A percentile compares a stretch with the other conserved stretches of the same genome.
Evolutionary conservation across 2,888 invertebrate species (phyloP).

Genomic region (Eilema depressum): DNA sequence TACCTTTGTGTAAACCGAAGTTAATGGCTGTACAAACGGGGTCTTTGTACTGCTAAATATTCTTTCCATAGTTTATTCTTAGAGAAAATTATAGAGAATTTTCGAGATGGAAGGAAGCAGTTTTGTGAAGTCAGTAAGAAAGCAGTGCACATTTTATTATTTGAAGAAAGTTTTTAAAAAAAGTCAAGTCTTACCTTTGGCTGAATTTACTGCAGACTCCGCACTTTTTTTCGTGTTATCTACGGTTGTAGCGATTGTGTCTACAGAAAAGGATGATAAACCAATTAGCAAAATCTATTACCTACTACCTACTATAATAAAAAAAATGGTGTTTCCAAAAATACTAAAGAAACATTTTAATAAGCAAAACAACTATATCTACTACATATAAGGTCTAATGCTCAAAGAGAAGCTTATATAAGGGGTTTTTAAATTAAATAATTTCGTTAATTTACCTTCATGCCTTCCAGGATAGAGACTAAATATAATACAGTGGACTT

Average conservation of each 20-base stretch:
- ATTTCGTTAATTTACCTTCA: neutral
- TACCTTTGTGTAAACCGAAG: conserved; percentile 66
- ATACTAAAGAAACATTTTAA: neutral
- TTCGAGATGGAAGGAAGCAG: neutral
- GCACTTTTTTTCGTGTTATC: conserved; percentile 83
- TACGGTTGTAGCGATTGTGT: conserved; percentile 75
- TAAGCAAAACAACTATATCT: neutral
- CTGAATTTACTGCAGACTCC: conserved; percentile 76
- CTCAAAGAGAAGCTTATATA: neutral
- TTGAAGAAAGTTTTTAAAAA: neutral
- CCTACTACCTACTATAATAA: neutral
- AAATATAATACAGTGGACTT: neutral
- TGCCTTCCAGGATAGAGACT: neutral
- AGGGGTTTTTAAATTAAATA: neutral
- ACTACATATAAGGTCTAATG: neutral
- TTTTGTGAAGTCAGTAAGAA: neutral
- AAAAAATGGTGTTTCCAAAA: neutral
- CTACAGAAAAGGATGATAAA: conserved; percentile 57
- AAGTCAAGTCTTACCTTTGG: conserved; percentile 70
- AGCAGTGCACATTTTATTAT: neutral
- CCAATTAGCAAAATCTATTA: conserved; percentile 11
- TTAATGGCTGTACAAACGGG: conserved; percentile 58
- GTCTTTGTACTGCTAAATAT: conserved; percentile 61
- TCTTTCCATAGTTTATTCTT: neutral
- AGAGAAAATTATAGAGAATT: neutral